A percentile compares a stretch with the other conserved stretches of the same genome.
These are phyloP conservation scores for Dryobota labecula DNA, from an alignment of 2,888 invertebrate species.

Conservation along the genomic window DNA sequence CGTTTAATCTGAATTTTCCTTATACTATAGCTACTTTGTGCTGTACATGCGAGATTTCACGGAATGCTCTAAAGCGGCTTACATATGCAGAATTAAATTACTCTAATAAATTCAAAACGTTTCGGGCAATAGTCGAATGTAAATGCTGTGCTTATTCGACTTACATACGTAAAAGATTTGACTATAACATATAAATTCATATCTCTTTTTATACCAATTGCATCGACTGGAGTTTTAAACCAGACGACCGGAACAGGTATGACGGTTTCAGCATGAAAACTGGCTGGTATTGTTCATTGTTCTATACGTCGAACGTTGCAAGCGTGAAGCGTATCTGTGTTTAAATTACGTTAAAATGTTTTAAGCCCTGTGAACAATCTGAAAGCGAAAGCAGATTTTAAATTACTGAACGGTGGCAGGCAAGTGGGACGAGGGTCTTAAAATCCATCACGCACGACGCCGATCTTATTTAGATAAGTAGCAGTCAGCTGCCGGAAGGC, in stretches of 20 bases:
- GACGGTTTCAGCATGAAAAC: conserved; percentile 24
- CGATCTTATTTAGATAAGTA: conserved; percentile 90
- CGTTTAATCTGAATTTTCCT: conserved; percentile 86
- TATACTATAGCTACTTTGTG: conserved; percentile 74
- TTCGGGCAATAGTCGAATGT: conserved; percentile 66
- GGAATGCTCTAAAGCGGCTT: conserved; percentile 70
- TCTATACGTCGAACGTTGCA: conserved; percentile 43
- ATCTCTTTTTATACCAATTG: conserved; percentile 23
- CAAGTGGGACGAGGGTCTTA: conserved; percentile 80
- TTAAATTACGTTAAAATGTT: conserved; percentile 63
- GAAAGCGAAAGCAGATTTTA: conserved; percentile 62
- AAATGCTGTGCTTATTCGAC: conserved; percentile 50
- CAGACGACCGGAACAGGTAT: conserved; percentile 35
- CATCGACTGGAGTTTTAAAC: conserved; percentile 12
- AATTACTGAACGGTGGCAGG: conserved; percentile 65
- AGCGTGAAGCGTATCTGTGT: conserved; percentile 54
- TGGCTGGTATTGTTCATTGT: conserved; percentile 55
- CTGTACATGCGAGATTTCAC: conserved; percentile 73
- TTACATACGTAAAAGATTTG: conserved; percentile 41
- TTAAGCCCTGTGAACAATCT: conserved; percentile 55
- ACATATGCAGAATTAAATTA: conserved; percentile 76
- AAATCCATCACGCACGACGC: conserved; percentile 87
- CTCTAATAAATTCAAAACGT: conserved; percentile 70
- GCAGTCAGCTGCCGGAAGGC: conserved; percentile 83
- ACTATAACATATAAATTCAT: conserved; percentile 4